Evolutionary conservation across 2,113 vertebrate genomes (phyloP).

Genomic region (Ameiurus melas): DNA sequence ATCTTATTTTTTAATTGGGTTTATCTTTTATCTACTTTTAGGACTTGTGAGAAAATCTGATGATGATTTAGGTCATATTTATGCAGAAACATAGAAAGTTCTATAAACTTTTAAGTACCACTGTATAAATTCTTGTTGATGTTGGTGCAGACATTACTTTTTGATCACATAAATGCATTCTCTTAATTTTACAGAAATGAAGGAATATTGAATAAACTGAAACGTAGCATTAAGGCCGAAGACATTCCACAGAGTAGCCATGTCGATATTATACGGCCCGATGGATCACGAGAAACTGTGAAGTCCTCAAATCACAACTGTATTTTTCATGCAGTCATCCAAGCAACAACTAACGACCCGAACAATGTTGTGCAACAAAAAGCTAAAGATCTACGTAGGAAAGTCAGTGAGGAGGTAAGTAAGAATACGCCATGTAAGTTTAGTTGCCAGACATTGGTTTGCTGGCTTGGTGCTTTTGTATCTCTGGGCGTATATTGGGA

Average conservation of each 20-base stretch:
- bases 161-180: not conserved
- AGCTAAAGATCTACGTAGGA: slow-evolving; percentile 12
- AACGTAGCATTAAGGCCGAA: not conserved
- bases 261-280: slow-evolving; percentile 13
- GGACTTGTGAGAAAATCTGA: too few species aligned
- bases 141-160: not conserved
- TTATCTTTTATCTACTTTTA: too few species aligned
- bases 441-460: not conserved
- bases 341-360: slow-evolving; percentile 20
- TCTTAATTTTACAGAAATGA: slow-evolving; percentile 6
- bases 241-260: not conserved
- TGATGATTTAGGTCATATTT: too few species aligned
- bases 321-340: slow-evolving; percentile 36
- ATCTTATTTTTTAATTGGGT: too few species aligned
- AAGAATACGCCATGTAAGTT: not conserved
- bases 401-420: slow-evolving; percentile 19
- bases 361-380: not conserved
- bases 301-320: slow-evolving; percentile 23
- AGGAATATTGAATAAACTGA: not conserved
- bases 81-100: too few species aligned
- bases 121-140: not conserved
- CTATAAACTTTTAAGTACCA: too few species aligned
- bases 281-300: slow-evolving; percentile 22
- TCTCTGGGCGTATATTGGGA: not conserved
- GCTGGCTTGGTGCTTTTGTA: not conserved